These are phyloP conservation scores for Spisula solida DNA, from an alignment of 2,888 invertebrate species.

Conservation along the genomic window DNA sequence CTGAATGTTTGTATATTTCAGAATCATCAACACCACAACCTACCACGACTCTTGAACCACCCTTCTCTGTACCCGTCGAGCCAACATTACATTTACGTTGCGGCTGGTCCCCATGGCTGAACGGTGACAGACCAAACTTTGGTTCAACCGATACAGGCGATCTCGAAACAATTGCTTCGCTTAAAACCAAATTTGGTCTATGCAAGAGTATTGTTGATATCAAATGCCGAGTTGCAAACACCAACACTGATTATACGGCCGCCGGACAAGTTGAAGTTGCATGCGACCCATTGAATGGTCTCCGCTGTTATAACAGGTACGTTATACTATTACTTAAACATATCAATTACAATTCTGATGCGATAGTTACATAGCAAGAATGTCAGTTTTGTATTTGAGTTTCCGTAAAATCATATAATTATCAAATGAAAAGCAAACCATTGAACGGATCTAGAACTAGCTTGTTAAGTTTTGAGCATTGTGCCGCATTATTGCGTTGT, in stretches of 20 bases:
- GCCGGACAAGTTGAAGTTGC: constrained; percentile 81
- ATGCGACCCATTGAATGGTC: constrained; percentile 81
- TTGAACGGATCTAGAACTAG: too few relatives aligned
- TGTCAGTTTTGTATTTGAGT: too few relatives aligned
- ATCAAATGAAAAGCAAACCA: too few relatives aligned
- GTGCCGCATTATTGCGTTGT: too few relatives aligned
- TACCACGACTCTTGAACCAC: constrained; percentile 61
- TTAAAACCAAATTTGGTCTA: constrained; percentile 77
- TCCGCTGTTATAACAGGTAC: constrained; percentile 82
- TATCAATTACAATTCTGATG: too few relatives aligned
- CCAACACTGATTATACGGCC: constrained; percentile 66
- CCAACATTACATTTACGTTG: constrained; percentile 70
- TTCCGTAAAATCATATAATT: too few relatives aligned
- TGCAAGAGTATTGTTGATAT: constrained; percentile 79
- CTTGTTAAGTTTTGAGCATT: too few relatives aligned
- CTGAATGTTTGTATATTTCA: too few relatives aligned
- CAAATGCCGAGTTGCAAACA: constrained; percentile 76
- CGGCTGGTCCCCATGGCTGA: constrained; percentile 82
- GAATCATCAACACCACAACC: neutral
- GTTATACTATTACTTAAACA: neutral
- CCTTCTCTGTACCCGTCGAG: constrained; percentile 43
- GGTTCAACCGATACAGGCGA: constrained; percentile 76
- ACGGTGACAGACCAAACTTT: constrained; percentile 75
- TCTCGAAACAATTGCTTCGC: constrained; percentile 73
- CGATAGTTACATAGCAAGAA: too few relatives aligned